phyloP scores from a whole-genome alignment of 1,140 invertebrate genomes.

The Drosophila sucinea region DNA sequence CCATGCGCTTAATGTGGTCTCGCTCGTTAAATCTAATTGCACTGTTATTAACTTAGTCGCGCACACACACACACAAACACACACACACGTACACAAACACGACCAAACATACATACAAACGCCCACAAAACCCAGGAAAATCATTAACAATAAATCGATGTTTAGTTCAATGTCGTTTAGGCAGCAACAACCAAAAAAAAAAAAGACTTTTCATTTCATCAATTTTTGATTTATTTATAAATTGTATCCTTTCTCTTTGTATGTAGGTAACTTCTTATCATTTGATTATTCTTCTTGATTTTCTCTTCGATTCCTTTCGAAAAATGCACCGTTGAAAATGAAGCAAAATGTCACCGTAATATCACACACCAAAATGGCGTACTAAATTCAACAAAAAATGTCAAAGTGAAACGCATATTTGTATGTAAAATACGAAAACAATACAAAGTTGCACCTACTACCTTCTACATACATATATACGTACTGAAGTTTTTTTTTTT shows the following conservation, averaged over 20 bases:
- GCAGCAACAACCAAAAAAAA: slow-evolving; percentile 28
- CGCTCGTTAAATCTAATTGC: slow-evolving; percentile 64
- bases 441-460: slow-evolving; percentile 54
- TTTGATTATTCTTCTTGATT: slow-evolving; percentile 23
- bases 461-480: slow-evolving; percentile 32
- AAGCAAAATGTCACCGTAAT: slow-evolving; percentile 63
- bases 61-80: slow-evolving; percentile 51
- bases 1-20: slow-evolving; percentile 46
- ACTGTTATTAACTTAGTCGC: slow-evolving; percentile 63
- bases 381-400: slow-evolving; percentile 39
- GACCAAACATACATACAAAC: slow-evolving; percentile 19
- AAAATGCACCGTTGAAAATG: slow-evolving; percentile 66
- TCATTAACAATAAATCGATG: slow-evolving; percentile 60
- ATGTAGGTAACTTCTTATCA: slow-evolving; percentile 38
- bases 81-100: slow-evolving; percentile 27
- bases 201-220: slow-evolving; percentile 36
- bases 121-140: slow-evolving; percentile 17
- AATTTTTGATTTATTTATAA: slow-evolving; percentile 17
- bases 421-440: slow-evolving; percentile 53
- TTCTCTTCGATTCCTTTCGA: slow-evolving; percentile 31
- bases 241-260: not conserved
- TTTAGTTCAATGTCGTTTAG: slow-evolving; percentile 68
- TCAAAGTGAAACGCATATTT: slow-evolving; percentile 54
- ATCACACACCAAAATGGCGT: slow-evolving; percentile 60
- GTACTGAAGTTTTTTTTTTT: slow-evolving; percentile 47